phyloP scores from a whole-genome alignment of 2,888 invertebrate species.

The Geotrupes spiniger region DNA sequence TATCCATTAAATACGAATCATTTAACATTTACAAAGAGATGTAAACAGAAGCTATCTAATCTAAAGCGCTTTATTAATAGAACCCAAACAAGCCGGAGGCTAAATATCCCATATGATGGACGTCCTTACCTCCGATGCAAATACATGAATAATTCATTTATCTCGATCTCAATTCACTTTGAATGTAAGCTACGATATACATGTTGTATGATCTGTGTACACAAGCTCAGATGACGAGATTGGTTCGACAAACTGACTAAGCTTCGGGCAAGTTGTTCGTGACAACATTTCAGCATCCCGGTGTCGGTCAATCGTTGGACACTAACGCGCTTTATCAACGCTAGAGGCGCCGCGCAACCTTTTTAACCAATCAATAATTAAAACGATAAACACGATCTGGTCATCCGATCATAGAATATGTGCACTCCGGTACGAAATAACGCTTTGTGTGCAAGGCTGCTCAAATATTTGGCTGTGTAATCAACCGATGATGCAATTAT shows the following conservation, averaged over 20 bases:
- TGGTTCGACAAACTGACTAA: conserved; percentile 39
- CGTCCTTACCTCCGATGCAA: conserved; percentile 45
- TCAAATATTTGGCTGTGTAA: conserved; percentile 30
- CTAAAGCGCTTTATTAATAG: conserved; percentile 47
- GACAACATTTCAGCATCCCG: conserved; percentile 24
- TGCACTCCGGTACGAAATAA: conserved; percentile 10
- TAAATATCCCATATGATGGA: conserved; percentile 39
- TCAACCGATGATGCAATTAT: conserved; percentile 32
- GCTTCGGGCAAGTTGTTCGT: conserved; percentile 38
- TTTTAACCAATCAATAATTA: conserved; percentile 37
- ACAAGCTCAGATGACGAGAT: conserved; percentile 38
- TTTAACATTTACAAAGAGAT: conserved; percentile 42
- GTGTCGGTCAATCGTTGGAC: conserved; percentile 24
- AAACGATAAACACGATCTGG: conserved; percentile 23
- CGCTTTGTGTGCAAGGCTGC: conserved; percentile 15
- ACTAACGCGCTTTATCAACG: conserved; percentile 27
- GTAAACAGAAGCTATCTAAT: conserved; percentile 45
- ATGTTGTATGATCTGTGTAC: conserved; percentile 46
- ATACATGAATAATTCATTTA: conserved; percentile 48
- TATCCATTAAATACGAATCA: conserved; percentile 39
- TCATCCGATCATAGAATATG: not conserved
- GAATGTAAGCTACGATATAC: conserved; percentile 45
- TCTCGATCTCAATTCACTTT: conserved; percentile 47
- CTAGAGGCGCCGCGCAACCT: conserved; percentile 35
- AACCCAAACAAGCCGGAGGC: conserved; percentile 43